A percentile compares a stretch with the other conserved stretches of the same genome.
These are phyloP conservation scores for Nothobranchius kuhntae DNA, from an alignment of 2,113 vertebrate species.

Conservation along the genomic window DNA sequence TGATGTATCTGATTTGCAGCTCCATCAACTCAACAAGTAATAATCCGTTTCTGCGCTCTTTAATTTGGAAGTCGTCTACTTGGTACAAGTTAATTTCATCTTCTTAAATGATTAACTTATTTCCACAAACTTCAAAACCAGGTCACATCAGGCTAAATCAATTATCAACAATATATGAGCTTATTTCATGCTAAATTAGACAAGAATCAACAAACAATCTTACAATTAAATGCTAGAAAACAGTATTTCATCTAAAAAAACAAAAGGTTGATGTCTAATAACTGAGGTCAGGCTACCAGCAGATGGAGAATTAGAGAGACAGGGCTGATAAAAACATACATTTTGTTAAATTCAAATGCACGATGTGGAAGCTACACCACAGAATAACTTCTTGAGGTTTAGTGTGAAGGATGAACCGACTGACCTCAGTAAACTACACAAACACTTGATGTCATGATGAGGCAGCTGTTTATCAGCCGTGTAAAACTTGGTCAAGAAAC, in stretches of 20 bases:
- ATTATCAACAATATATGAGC: neutral
- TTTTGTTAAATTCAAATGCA: conserved; percentile 42
- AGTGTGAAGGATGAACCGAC: neutral
- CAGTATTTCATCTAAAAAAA: neutral
- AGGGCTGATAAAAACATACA: too few relatives aligned
- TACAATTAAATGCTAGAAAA: conserved; percentile 31
- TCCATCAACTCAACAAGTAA: too few relatives aligned
- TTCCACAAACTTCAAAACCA: too few relatives aligned
- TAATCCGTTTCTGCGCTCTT: too few relatives aligned
- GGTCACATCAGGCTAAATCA: neutral
- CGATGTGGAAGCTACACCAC: conserved; percentile 2
- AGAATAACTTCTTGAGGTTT: conserved; percentile 31
- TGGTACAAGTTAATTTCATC: too few relatives aligned
- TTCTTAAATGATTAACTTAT: too few relatives aligned
- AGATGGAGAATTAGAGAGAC: too few relatives aligned
- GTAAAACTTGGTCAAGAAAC: neutral
- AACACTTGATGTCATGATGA: conserved; percentile 15
- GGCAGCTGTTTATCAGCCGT: conserved; percentile 26
- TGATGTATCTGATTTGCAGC: neutral
- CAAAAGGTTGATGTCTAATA: too few relatives aligned
- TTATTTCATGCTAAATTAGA: conserved; percentile 42
- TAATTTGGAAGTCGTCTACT: too few relatives aligned
- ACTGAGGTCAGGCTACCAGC: too few relatives aligned
- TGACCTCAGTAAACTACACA: conserved; percentile 12
- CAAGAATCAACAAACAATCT: conserved; percentile 20